Evolutionary conservation across 2,888 invertebrate genomes (phyloP).

Genomic region (Andricus quercusramuli): DNA sequence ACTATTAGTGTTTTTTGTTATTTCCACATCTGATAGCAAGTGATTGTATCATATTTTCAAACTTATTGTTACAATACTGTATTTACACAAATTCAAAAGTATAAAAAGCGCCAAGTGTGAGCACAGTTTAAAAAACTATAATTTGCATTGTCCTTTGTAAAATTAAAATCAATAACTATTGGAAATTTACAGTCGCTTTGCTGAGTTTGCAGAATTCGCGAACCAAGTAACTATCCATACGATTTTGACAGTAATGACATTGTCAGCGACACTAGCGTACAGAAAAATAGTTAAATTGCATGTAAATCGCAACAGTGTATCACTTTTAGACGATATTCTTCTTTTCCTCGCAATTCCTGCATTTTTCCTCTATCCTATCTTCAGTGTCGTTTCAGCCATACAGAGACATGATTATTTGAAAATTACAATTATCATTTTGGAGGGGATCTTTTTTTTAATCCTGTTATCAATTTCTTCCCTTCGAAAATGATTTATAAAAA

Average conservation of each 20-base stretch:
- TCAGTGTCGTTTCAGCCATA: conserved; percentile 4
- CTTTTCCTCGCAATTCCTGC: conserved; percentile 21
- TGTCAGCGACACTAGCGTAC: conserved; percentile 15
- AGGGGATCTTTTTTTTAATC: neutral
- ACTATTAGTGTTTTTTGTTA: too few species aligned
- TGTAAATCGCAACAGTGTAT: conserved; percentile 30
- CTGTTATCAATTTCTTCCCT: neutral
- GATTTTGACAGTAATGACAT: conserved; percentile 22
- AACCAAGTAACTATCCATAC: neutral
- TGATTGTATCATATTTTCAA: too few species aligned
- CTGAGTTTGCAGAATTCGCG: conserved; percentile 15
- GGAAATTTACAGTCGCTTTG: neutral
- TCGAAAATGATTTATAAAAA: neutral
- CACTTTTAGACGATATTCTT: conserved; percentile 28
- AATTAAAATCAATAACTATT: neutral
- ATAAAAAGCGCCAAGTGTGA: too few species aligned
- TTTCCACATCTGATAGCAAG: too few species aligned
- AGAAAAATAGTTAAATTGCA: conserved; percentile 23
- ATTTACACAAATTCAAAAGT: too few species aligned
- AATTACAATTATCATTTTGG: conserved; percentile 1
- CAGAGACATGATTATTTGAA: conserved; percentile 17
- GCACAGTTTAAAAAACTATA: too few species aligned
- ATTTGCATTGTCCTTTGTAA: too few species aligned
- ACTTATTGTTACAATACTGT: too few species aligned
- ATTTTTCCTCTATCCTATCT: conserved; percentile 22